Conservation (phyloP, 2,113 vertebrate genomes). For the Vidua chalybeata region DNA sequence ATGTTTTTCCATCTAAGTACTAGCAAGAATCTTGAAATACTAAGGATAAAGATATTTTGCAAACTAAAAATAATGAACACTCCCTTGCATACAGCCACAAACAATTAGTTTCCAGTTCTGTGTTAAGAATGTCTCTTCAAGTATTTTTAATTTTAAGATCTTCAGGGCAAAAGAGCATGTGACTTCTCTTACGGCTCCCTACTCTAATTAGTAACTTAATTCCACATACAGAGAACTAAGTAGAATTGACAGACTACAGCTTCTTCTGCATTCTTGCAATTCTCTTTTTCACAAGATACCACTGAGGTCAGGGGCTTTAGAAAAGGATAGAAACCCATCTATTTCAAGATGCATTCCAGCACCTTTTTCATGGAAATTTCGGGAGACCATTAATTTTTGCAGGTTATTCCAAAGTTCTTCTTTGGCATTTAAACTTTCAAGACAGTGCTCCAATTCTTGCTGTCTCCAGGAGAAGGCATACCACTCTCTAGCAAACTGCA, state of each 20-base stretch:
- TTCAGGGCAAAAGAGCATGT: conserved; percentile 18
- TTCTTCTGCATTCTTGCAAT: conserved; percentile 21
- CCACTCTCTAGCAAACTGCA: neutral
- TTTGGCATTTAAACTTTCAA: neutral
- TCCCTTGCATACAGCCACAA: neutral
- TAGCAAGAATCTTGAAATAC: neutral
- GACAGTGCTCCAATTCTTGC: neutral
- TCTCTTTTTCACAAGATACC: neutral
- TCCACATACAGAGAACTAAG: neutral
- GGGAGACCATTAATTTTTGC: neutral
- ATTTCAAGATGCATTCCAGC: neutral
- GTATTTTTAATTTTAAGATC: conserved; percentile 7
- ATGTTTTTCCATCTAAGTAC: neutral
- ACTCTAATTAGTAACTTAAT: conserved; percentile 31
- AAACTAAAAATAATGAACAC: neutral
- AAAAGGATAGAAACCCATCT: neutral
- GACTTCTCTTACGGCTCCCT: neutral
- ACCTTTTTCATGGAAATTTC: neutral
- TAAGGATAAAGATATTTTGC: neutral
- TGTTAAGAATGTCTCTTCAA: conserved; percentile 19
- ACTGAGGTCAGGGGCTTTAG: neutral
- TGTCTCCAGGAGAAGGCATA: neutral
- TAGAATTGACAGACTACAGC: neutral
- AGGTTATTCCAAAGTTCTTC: neutral
- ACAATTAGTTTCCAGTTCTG: conserved; percentile 9